Conservation (phyloP, 2,113 vertebrate species). For the Rhea pennata region DNA sequence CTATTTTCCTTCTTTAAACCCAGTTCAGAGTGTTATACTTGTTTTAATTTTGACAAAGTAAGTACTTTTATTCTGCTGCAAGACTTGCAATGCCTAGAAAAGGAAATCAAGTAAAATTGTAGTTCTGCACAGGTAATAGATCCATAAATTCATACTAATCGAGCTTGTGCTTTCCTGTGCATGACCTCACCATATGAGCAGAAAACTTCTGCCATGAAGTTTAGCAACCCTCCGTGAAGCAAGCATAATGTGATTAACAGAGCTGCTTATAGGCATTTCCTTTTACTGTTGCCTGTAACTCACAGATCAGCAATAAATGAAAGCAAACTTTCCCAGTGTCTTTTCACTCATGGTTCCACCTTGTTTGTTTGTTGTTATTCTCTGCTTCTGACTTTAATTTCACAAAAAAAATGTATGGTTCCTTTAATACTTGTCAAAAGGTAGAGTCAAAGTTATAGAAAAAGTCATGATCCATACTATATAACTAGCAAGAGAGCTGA, state of each 20-base stretch:
- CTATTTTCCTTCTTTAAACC: not conserved
- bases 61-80: not conserved
- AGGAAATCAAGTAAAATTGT: not conserved
- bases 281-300: not conserved
- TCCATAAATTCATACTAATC: not conserved
- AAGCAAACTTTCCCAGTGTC: not conserved
- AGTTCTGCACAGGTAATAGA: not conserved
- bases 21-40: not conserved
- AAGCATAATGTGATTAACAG: not conserved
- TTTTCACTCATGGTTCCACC: not conserved
- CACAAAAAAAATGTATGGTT: not conserved
- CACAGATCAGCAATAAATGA: not conserved
- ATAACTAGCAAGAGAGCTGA: not conserved
- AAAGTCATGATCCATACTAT: not conserved
- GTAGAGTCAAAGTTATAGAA: not conserved
- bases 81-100: not conserved
- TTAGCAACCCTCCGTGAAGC: not conserved
- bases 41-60: slow-evolving; percentile 29
- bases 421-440: not conserved
- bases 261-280: not conserved
- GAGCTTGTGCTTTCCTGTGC: not conserved
- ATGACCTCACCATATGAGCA: not conserved
- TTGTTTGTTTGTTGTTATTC: not conserved
- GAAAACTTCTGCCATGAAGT: not conserved
- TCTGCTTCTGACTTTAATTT: not conserved